phyloP scores from a whole-genome alignment of 2,113 vertebrate genomes.

The Seriola quinqueradiata region DNA sequence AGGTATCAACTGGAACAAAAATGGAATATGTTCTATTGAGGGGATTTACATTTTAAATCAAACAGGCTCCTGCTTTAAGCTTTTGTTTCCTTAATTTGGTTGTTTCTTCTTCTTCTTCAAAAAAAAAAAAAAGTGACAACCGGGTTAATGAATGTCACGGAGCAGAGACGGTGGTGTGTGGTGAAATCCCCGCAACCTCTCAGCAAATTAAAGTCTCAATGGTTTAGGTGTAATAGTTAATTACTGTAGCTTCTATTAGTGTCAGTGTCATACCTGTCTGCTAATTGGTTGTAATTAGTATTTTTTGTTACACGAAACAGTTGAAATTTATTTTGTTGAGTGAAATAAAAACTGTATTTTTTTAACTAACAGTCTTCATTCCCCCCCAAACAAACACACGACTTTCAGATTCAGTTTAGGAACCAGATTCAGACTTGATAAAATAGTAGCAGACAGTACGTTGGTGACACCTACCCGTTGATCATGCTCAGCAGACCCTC shows the following conservation, averaged over 20 bases:
- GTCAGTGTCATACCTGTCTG: background rate
- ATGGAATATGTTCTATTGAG: background rate
- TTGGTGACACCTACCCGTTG: constrained; percentile 91
- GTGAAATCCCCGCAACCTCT: background rate
- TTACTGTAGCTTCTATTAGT: background rate
- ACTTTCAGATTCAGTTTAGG: background rate
- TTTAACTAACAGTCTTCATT: background rate
- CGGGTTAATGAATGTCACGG: constrained; percentile 15
- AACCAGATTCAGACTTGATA: background rate
- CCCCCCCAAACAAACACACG: background rate
- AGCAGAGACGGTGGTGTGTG: background rate
- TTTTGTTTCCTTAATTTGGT: background rate
- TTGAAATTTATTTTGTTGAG: background rate
- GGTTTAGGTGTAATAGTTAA: background rate
- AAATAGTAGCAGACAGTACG: background rate
- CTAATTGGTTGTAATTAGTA: background rate
- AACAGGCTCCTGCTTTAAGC: background rate
- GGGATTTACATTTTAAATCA: background rate
- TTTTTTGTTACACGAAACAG: background rate
- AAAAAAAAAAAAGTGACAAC: background rate
- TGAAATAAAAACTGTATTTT: too few species aligned
- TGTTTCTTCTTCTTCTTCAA: background rate
- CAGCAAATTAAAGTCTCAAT: background rate
- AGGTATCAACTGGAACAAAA: constrained; percentile 5
- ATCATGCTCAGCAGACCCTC: constrained; percentile 98